These are phyloP conservation scores for Onychostruthus taczanowskii DNA, from an alignment of 2,113 vertebrate genomes.

Conservation along the genomic window DNA sequence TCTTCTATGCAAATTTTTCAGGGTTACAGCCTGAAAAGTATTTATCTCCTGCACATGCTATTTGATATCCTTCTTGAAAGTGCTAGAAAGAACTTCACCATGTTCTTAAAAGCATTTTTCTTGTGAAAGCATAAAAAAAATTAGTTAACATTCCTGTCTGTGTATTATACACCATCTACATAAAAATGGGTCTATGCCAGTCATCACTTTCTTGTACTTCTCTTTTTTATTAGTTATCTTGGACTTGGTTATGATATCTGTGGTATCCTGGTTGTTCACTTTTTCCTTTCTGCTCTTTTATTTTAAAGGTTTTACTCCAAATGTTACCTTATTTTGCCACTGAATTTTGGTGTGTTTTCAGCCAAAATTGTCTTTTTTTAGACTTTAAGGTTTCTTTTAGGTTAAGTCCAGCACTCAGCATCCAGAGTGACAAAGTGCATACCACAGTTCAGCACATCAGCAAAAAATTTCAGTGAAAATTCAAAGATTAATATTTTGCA, in stretches of 20 bases:
- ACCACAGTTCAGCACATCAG: not conserved
- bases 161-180: not conserved
- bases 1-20: not conserved
- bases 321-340: not conserved
- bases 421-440: not conserved
- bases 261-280: not conserved
- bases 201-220: not conserved
- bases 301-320: not conserved
- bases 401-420: not conserved
- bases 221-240: not conserved
- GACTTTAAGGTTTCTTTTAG: not conserved
- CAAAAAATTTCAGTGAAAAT: not conserved
- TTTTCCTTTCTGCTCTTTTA: not conserved
- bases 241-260: not conserved
- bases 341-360: not conserved
- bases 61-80: not conserved
- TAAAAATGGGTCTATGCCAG: not conserved
- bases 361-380: not conserved
- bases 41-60: not conserved
- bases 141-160: not conserved
- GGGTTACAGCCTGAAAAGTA: not conserved
- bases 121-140: not conserved
- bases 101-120: not conserved
- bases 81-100: not conserved
- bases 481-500: not conserved